These are phyloP conservation scores for Sycophila texana DNA, from an alignment of 2,888 invertebrate species.

Conservation along the genomic window DNA sequence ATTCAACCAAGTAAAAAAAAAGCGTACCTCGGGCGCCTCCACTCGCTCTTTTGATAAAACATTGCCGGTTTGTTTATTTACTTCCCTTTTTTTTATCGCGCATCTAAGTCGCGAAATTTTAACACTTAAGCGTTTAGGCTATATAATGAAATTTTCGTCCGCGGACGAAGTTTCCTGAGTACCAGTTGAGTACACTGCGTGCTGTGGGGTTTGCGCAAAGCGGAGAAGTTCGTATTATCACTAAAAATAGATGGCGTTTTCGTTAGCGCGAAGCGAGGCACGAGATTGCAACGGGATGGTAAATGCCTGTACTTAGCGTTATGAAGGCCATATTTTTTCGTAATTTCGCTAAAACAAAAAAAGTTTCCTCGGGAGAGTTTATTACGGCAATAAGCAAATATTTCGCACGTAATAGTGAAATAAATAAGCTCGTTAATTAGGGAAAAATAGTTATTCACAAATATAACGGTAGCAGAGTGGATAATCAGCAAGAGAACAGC, in stretches of 20 bases:
- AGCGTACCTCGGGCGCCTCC: too few species aligned
- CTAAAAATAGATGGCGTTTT: constrained; percentile 36
- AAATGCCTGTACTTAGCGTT: neutral
- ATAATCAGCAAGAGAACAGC: too few species aligned
- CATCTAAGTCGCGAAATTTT: neutral
- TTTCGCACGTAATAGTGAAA: too few species aligned
- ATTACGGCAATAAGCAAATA: too few species aligned
- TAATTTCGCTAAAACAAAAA: neutral
- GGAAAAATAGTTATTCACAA: too few species aligned
- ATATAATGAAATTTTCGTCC: neutral
- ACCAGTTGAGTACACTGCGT: neutral
- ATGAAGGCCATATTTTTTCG: neutral
- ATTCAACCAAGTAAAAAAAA: neutral
- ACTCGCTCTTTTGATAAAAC: too few species aligned
- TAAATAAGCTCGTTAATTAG: too few species aligned
- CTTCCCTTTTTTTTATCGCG: neutral
- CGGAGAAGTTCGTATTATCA: constrained; percentile 17
- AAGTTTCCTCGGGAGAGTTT: neutral
- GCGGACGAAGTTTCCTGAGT: neutral
- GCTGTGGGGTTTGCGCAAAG: neutral
- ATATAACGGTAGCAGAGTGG: too few species aligned
- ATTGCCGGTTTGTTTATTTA: too few species aligned
- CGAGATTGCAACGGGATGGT: too few species aligned
- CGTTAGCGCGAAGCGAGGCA: neutral
- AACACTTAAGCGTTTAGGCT: neutral